Conservation (phyloP, 2,888 invertebrate species). For the Trichogramma dendrolimi region DNA sequence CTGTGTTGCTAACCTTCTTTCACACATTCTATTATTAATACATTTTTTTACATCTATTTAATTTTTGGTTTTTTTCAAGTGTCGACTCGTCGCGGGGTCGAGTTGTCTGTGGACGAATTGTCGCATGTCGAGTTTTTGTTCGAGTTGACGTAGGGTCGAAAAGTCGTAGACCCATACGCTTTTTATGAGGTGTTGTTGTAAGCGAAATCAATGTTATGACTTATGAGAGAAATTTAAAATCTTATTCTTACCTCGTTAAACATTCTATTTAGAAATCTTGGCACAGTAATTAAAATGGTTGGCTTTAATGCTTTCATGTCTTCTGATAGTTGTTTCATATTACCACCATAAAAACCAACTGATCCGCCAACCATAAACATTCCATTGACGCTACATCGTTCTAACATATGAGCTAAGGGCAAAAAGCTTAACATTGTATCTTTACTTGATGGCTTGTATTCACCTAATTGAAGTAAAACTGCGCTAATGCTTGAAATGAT, state of each 20-base stretch:
- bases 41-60: no score
- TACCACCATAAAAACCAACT: slow-evolving; percentile 94
- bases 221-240: no score
- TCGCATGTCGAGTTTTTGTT: no score
- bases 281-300: slow-evolving; percentile 93
- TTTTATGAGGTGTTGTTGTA: no score
- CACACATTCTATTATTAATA: no score
- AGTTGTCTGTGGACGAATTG: no score
- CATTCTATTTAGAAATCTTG: slow-evolving; percentile 89
- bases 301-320: slow-evolving; percentile 91
- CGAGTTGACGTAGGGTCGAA: no score
- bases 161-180: no score
- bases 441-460: slow-evolving; percentile 71
- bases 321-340: slow-evolving; percentile 81
- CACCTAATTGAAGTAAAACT: slow-evolving; percentile 82
- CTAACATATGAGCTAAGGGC: slow-evolving; percentile 96
- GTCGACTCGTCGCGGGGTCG: no score
- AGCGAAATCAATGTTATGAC: no score
- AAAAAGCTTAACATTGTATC: slow-evolving; percentile 92
- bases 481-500: slow-evolving; percentile 86
- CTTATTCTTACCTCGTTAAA: slow-evolving; percentile 68
- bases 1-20: no score
- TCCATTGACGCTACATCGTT: slow-evolving; percentile 89
- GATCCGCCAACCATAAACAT: slow-evolving; percentile 88
- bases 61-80: no score